Conservation (phyloP, 1,140 invertebrate genomes). For the Monochamus saltuarius region DNA sequence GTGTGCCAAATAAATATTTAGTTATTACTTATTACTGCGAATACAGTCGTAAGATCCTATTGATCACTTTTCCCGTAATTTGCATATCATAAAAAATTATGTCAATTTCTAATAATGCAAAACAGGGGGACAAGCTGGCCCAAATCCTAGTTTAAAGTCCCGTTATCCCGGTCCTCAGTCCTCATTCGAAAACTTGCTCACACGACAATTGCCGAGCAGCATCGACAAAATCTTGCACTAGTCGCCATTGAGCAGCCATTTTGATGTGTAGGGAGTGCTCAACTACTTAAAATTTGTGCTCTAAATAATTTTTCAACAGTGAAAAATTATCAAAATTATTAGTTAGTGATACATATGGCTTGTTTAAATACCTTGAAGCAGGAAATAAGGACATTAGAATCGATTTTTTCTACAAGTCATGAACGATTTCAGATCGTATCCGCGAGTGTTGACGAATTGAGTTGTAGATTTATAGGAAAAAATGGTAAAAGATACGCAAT, state of each 20-base stretch:
- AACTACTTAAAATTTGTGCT: conserved; percentile 30
- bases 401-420: conserved; percentile 92
- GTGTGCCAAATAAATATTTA: too few relatives aligned
- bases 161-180: conserved; percentile 6
- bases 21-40: too few relatives aligned
- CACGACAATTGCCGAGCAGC: conserved; percentile 9
- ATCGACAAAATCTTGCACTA: conserved; percentile 20
- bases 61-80: too few relatives aligned
- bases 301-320: conserved; percentile 29
- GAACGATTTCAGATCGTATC: conserved; percentile 96
- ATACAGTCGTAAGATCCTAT: too few relatives aligned
- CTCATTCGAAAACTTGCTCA: conserved; percentile 12
- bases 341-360: conserved; percentile 71
- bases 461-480: conserved; percentile 93
- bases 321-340: conserved; percentile 35
- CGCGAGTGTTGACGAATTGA: conserved; percentile 97
- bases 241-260: conserved; percentile 37
- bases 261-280: conserved; percentile 43
- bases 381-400: conserved; percentile 95
- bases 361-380: conserved; percentile 96
- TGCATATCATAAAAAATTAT: too few relatives aligned
- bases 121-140: neutral
- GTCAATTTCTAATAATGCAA: too few relatives aligned
- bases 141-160: conserved; percentile 15
- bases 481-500: conserved; percentile 95